Base-by-base conservation (phyloP, 2,113 vertebrate genomes). In the Coptodon bakossiorum region DNA sequence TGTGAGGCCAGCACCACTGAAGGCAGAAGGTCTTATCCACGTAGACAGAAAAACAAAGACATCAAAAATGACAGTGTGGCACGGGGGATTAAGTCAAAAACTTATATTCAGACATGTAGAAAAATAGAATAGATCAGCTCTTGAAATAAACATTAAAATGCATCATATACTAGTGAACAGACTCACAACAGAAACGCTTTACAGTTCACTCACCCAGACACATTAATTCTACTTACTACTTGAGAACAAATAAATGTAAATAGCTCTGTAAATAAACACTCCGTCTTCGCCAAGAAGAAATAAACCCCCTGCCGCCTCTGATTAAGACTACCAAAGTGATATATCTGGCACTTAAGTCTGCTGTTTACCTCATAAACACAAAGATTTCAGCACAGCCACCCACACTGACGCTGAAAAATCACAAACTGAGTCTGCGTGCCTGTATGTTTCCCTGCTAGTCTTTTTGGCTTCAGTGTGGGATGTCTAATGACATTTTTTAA, bases 281-380 rank as follows among this genome's bases (percentile, higher is more conserved):
- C 93, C 24, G 84, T 94, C 94, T 92, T 90, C 54, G 85, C 94
- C 93, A 93, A 87, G 93, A 87, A 90, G 85, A 92, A 94, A 94
- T 93, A 94, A 94, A 88, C 94, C 92, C 93, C 93, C 94, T 59
- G 86, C 92, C 52, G 91, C 91, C 84, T 90, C 92, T 94, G 93
- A 95, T 96, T 95, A 95, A 92, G 91, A 93, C 92, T 85, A 95
- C 87, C 92, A 92, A 94, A 95, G 93, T 95, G 94, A 95, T 93
- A 93, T 95, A 95, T 95, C 91, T 95, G 93, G 93, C 95, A 92
- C 91, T 94, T 92, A 93, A 91, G 90, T 93, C 92, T 87, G 86
- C 91, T 94, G 89, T 96, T 96, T 95, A 93, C 91, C 89, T 93
- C 93, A 93, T 95, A 93, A 95, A 94, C 90, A 92, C 92, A 87